A percentile compares a stretch with the other conserved stretches of the same genome.
phyloP scores from a whole-genome alignment of 2,888 invertebrate genomes.

The Adelphocoris suturalis region DNA sequence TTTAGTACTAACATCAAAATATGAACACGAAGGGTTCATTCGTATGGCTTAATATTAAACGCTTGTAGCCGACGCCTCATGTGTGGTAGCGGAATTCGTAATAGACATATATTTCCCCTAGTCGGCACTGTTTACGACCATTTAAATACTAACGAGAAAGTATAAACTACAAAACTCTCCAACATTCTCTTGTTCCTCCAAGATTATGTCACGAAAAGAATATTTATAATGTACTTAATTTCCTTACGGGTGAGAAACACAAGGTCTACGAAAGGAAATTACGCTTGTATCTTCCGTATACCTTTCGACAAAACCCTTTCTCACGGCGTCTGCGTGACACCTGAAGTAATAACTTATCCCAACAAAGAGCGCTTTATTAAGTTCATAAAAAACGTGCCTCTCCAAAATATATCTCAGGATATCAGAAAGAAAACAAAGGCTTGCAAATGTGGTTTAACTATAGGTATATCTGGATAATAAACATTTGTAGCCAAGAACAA shows the following conservation, averaged over 20 bases:
- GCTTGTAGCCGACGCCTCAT: neutral
- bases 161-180: slow-evolving; percentile 29
- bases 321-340: neutral
- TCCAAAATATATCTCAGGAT: neutral
- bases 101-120: neutral
- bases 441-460: no score
- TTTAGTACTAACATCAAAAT: no score
- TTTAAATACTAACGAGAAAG: slow-evolving; percentile 40
- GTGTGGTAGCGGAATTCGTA: neutral
- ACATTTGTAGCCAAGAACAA: no score
- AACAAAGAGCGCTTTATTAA: slow-evolving; percentile 28
- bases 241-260: slow-evolving; percentile 34
- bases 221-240: slow-evolving; percentile 61
- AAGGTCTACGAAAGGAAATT: slow-evolving; percentile 52
- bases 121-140: slow-evolving; percentile 41
- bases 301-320: slow-evolving; percentile 5
- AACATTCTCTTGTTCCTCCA: slow-evolving; percentile 1
- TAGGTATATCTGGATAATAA: no score
- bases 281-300: slow-evolving; percentile 46
- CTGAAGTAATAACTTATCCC: neutral
- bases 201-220: slow-evolving; percentile 48
- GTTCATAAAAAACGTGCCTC: neutral
- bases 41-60: no score
- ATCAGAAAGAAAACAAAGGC: no score
- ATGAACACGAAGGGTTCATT: neutral